Percentiles rank a stretch among this genome's conserved stretches.
Evolutionary conservation across 2,113 vertebrate species (phyloP).

Genomic region (Onychostruthus taczanowskii): DNA sequence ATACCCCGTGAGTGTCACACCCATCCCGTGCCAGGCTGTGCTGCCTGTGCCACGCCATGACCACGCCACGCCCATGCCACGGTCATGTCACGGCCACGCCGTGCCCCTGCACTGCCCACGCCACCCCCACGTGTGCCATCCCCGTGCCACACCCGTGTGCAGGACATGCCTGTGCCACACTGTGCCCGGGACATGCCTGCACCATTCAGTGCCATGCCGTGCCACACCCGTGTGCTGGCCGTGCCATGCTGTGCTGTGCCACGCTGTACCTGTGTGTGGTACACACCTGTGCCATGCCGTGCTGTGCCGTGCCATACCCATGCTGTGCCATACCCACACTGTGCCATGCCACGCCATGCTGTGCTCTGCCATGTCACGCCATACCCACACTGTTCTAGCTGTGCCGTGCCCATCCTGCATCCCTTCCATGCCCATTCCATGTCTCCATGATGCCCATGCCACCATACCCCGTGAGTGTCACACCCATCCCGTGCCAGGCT

Average conservation of each 20-base stretch:
- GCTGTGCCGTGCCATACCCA: not conserved
- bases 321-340: no score
- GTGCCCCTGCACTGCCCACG: no score
- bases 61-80: not conserved
- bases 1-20: not conserved
- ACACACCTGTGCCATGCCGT: no score
- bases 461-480: not conserved
- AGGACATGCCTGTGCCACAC: no score
- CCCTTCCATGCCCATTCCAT: fast-evolving
- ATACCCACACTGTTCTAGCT: no score
- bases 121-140: not conserved
- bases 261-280: no score
- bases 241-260: not conserved
- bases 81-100: not conserved
- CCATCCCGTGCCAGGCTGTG: not conserved
- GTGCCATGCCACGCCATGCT: no score
- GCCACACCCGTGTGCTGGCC: no score
- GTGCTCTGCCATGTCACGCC: no score
- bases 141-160: not conserved
- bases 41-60: not conserved
- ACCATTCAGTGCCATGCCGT: no score
- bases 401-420: no score
- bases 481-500: not conserved
- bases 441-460: no score
- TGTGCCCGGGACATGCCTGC: not conserved